These are phyloP conservation scores for Danaus plexippus DNA, from an alignment of 1,140 invertebrate genomes.

Conservation along the genomic window DNA sequence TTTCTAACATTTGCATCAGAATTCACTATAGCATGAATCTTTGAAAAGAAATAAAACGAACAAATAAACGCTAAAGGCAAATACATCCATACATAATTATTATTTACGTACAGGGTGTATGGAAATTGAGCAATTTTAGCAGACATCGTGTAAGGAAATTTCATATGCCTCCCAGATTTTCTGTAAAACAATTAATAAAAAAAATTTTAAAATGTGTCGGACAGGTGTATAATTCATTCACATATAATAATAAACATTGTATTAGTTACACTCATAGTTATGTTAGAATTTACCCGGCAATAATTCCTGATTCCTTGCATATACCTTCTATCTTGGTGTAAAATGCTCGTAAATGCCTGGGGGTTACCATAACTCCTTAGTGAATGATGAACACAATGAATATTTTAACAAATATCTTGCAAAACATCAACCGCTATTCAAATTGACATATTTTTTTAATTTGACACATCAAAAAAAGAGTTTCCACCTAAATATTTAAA, in stretches of 20 bases:
- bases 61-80: conserved; percentile 63
- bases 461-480: too few relatives aligned
- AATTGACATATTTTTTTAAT: too few relatives aligned
- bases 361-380: conserved; percentile 23
- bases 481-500: too few relatives aligned
- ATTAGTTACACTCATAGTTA: neutral
- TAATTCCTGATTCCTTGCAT: conserved; percentile 23
- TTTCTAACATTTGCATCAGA: conserved; percentile 75
- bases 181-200: conserved; percentile 29
- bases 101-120: conserved; percentile 73
- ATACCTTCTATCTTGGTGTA: conserved; percentile 31
- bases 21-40: conserved; percentile 74
- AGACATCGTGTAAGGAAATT: conserved; percentile 79
- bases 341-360: conserved; percentile 25
- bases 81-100: conserved; percentile 76
- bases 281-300: conserved; percentile 30
- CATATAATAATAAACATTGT: conserved; percentile 1
- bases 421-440: too few relatives aligned
- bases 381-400: too few relatives aligned
- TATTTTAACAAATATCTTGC: too few relatives aligned
- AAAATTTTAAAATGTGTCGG: neutral
- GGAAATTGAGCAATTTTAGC: conserved; percentile 84
- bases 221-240: neutral
- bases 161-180: conserved; percentile 75
- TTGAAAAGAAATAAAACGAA: conserved; percentile 73